Evolutionary conservation across 2,888 invertebrate species (phyloP).

Genomic region (Phengaris arion): DNA sequence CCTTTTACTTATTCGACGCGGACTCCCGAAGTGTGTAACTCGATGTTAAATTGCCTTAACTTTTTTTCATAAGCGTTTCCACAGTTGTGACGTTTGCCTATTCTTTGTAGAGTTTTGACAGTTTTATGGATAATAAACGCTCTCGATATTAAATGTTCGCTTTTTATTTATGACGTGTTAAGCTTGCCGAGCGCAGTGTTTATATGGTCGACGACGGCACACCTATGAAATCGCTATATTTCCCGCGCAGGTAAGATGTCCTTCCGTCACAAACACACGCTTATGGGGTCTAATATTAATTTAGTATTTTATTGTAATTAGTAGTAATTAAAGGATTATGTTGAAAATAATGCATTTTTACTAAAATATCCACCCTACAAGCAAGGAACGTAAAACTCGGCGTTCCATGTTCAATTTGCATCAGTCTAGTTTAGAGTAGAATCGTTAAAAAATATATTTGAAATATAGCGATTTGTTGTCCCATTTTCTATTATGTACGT

Average conservation of each 20-base stretch:
- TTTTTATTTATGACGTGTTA: slow-evolving; percentile 55
- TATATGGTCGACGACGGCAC: background rate
- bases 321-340: slow-evolving; percentile 28
- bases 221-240: slow-evolving; percentile 27
- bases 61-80: slow-evolving; percentile 73
- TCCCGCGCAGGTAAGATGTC: slow-evolving; percentile 28
- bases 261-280: slow-evolving; percentile 24
- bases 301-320: slow-evolving; percentile 28
- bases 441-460: slow-evolving; percentile 41
- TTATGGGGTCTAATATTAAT: slow-evolving; percentile 28
- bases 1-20: slow-evolving; percentile 29
- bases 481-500: slow-evolving; percentile 39
- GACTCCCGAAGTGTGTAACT: slow-evolving; percentile 45
- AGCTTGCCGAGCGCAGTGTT: slow-evolving; percentile 33
- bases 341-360: slow-evolving; percentile 27
- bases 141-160: slow-evolving; percentile 60
- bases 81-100: slow-evolving; percentile 79
- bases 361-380: slow-evolving; percentile 7
- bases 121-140: slow-evolving; percentile 75
- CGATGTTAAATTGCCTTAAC: slow-evolving; percentile 71
- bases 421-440: slow-evolving; percentile 26
- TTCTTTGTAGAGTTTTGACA: slow-evolving; percentile 78
- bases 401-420: background rate
- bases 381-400: background rate
- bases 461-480: slow-evolving; percentile 57